Evolutionary conservation across 2,113 vertebrate species (phyloP).

Genomic region (Bujurquina vittata): DNA sequence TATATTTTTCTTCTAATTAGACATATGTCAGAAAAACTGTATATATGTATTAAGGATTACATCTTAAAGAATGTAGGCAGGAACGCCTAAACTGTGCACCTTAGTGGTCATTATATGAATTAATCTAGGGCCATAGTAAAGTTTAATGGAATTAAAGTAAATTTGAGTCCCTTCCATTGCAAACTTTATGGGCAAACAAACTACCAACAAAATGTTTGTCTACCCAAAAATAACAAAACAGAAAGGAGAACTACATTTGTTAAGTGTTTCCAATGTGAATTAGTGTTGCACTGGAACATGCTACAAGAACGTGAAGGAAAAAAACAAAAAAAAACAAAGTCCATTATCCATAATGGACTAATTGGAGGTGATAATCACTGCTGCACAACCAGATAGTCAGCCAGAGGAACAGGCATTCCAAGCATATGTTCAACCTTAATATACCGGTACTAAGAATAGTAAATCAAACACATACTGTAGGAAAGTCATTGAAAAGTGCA

Average conservation of each 20-base stretch:
- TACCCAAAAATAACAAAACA: too few species aligned
- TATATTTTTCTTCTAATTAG: neutral
- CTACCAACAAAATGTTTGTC: too few species aligned
- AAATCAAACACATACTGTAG: neutral
- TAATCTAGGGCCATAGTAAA: neutral
- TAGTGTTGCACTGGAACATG: too few species aligned
- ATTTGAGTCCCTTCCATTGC: too few species aligned
- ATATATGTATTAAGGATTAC: neutral
- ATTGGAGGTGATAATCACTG: neutral
- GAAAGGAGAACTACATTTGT: neutral
- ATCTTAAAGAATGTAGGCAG: neutral
- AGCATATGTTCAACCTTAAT: neutral
- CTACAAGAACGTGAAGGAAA: too few species aligned
- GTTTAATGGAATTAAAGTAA: too few species aligned
- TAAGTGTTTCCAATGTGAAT: neutral
- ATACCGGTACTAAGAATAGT: neutral
- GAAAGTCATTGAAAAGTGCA: too few species aligned
- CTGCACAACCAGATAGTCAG: neutral
- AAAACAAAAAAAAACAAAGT: too few species aligned
- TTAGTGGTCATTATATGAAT: neutral
- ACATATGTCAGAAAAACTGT: neutral
- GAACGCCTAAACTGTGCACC: neutral
- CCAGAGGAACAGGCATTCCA: too few species aligned
- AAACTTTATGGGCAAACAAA: too few species aligned
- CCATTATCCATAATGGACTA: too few species aligned